A percentile compares a stretch with the other conserved stretches of the same genome.
Evolutionary conservation across 2,888 invertebrate species (phyloP).

Genomic region (Drosophila neutralis): DNA sequence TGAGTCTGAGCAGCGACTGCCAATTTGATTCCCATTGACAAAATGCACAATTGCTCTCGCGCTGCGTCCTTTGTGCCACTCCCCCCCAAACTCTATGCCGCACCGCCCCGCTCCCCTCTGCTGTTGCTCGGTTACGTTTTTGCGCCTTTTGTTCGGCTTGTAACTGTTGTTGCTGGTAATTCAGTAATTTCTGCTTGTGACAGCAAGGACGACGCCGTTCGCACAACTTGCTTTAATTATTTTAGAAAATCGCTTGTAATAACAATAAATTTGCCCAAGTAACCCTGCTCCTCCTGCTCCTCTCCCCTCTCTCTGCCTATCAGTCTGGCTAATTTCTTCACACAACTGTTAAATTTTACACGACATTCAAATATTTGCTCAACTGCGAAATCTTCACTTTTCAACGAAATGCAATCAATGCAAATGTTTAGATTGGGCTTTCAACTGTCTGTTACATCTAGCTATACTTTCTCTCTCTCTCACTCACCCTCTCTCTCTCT

Average conservation of each 20-base stretch:
- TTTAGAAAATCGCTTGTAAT: slow-evolving; percentile 78
- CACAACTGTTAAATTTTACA: slow-evolving; percentile 73
- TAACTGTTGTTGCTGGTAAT: slow-evolving; percentile 49
- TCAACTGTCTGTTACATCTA: slow-evolving; percentile 45
- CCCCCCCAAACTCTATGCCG: background rate
- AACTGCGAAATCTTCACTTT: slow-evolving; percentile 48
- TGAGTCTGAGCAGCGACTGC: slow-evolving; percentile 66
- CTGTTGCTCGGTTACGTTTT: slow-evolving; percentile 18
- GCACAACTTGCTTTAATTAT: slow-evolving; percentile 74
- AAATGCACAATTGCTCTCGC: slow-evolving; percentile 74
- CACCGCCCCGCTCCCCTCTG: background rate
- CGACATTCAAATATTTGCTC: slow-evolving; percentile 72
- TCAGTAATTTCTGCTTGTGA: slow-evolving; percentile 70
- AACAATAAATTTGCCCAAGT: slow-evolving; percentile 75
- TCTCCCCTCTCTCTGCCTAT: background rate
- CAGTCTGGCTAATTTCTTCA: slow-evolving; percentile 58
- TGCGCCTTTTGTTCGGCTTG: slow-evolving; percentile 59
- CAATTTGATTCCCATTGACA: slow-evolving; percentile 83
- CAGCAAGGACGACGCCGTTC: slow-evolving; percentile 42
- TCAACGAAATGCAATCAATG: slow-evolving; percentile 73
- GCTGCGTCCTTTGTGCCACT: slow-evolving; percentile 15
- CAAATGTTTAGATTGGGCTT: slow-evolving; percentile 76
- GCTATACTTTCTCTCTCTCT: background rate
- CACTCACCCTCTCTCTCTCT: background rate
- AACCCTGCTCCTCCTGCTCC: slow-evolving; percentile 2